Percentiles rank a stretch among this genome's conserved stretches.
Conservation (phyloP, 2,797 vertebrate species). For the Esox masquinongy region DNA sequence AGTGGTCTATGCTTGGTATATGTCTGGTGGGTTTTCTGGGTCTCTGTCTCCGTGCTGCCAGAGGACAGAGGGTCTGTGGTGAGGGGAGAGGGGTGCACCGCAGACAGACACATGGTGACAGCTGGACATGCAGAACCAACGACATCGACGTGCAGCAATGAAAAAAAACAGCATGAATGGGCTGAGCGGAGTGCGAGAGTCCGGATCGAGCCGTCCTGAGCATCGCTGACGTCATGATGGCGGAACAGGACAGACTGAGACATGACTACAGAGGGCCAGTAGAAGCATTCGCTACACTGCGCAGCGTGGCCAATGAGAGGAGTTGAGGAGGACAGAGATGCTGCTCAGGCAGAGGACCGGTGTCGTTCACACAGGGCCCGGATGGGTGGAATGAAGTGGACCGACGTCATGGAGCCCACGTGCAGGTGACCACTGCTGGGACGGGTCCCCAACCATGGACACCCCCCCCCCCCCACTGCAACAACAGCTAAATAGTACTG, state of each 20-base stretch:
- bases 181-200: not conserved
- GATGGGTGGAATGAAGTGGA: slow-evolving; percentile 27
- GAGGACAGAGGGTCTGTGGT: slow-evolving; percentile 36
- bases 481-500: slow-evolving; percentile 22
- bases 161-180: slow-evolving; percentile 1
- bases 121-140: slow-evolving; percentile 33
- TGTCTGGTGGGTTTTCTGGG: not conserved
- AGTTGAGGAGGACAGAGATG: slow-evolving; percentile 6
- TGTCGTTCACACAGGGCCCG: slow-evolving; percentile 33
- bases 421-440: slow-evolving; percentile 34
- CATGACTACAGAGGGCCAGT: not conserved
- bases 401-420: slow-evolving; percentile 31
- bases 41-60: slow-evolving; percentile 33
- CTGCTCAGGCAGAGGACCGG: slow-evolving; percentile 1
- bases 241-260: not conserved
- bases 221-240: not conserved
- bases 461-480: slow-evolving; percentile 1
- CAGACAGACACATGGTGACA: slow-evolving; percentile 39
- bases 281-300: not conserved
- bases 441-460: slow-evolving; percentile 29
- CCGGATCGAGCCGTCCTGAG: no score
- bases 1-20: not conserved
- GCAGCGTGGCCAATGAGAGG: not conserved
- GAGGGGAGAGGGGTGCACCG: slow-evolving; percentile 56
- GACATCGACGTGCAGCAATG: slow-evolving; percentile 32